Evolutionary conservation across 2,888 invertebrate species (phyloP).

Genomic region (Tenodera sinensis): DNA sequence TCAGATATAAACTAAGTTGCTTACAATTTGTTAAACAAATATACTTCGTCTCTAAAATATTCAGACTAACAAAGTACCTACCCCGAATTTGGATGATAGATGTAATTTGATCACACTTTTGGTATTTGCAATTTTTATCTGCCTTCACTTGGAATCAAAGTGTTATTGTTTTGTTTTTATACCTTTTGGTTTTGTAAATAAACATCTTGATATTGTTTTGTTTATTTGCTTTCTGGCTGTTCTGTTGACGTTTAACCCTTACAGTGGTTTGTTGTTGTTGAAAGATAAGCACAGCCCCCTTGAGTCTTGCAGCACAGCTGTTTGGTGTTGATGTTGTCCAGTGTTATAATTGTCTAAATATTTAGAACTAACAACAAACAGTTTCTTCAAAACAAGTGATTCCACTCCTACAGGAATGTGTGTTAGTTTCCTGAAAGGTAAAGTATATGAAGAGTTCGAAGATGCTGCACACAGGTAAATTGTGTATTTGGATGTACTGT

Average conservation of each 20-base stretch:
- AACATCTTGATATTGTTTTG: neutral
- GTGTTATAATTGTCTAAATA: neutral
- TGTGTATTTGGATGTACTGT: neutral
- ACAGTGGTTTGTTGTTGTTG: neutral
- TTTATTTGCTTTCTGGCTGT: neutral
- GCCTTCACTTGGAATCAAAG: neutral
- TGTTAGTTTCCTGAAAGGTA: neutral
- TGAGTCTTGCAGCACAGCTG: constrained; percentile 5
- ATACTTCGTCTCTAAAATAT: constrained; percentile 13
- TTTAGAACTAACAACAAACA: neutral
- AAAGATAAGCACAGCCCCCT: neutral
- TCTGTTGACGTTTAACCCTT: neutral
- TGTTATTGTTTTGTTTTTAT: neutral
- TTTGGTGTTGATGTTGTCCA: constrained; percentile 3
- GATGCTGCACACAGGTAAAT: neutral
- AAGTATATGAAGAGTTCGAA: neutral
- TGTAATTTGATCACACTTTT: neutral
- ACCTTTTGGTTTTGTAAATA: neutral
- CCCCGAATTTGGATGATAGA: neutral
- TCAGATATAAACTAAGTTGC: too few relatives aligned
- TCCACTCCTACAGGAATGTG: neutral
- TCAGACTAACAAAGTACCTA: neutral
- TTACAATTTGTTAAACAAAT: neutral
- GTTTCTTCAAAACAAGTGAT: neutral
- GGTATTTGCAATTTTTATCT: neutral